These are phyloP conservation scores for Drosophila mulleri DNA, from an alignment of 2,888 invertebrate species.

Conservation along the genomic window DNA sequence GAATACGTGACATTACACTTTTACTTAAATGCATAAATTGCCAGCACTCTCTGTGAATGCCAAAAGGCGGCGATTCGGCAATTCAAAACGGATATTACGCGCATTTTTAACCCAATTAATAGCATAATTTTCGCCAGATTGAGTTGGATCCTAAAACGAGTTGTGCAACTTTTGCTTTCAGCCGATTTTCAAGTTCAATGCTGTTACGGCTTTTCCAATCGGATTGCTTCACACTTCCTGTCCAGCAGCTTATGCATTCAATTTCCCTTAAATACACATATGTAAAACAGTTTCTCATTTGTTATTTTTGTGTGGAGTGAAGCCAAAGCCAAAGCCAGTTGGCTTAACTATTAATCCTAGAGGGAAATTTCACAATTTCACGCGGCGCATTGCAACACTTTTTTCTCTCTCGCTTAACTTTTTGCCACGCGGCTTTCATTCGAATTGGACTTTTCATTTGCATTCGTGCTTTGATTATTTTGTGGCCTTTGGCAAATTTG, in stretches of 20 bases:
- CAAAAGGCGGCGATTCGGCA: neutral
- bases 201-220: constrained; percentile 50
- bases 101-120: constrained; percentile 51
- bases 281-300: constrained; percentile 23
- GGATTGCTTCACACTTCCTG: constrained; percentile 52
- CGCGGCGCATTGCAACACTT: constrained; percentile 53
- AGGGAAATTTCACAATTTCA: constrained; percentile 72
- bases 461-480: constrained; percentile 70
- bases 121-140: neutral
- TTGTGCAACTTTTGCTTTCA: constrained; percentile 61
- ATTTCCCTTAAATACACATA: constrained; percentile 10
- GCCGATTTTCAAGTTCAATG: constrained; percentile 71
- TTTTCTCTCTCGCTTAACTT: neutral
- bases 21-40: constrained; percentile 20
- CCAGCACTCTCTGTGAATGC: constrained; percentile 1
- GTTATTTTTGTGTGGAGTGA: constrained; percentile 14
- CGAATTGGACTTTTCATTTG: constrained; percentile 71
- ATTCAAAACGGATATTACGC: constrained; percentile 26
- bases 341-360: constrained; percentile 45
- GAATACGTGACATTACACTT: constrained; percentile 24
- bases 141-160: constrained; percentile 39
- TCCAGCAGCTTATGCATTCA: constrained; percentile 35
- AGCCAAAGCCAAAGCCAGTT: constrained; percentile 9
- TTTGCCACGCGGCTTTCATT: constrained; percentile 62
- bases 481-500: constrained; percentile 65